Percentiles rank a stretch among this genome's conserved stretches.
Conservation (phyloP, 2,113 vertebrate genomes). For the Anolis carolinensis region DNA sequence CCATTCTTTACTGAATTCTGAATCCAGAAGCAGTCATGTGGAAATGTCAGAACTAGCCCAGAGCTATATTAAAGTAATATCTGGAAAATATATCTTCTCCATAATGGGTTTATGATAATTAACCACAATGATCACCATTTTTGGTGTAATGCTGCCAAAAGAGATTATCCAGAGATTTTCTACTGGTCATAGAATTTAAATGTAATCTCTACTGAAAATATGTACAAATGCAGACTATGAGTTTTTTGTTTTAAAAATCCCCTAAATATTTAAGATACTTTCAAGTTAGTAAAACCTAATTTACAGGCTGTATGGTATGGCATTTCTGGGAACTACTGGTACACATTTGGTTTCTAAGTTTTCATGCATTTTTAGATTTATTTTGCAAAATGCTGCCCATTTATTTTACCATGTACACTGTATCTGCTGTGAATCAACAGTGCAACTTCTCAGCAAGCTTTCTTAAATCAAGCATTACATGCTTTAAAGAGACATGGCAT, state of each 20-base stretch:
- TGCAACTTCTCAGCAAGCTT: conserved; percentile 2
- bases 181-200: conserved; percentile 1
- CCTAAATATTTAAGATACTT: background rate
- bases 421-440: background rate
- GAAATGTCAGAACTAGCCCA: conserved; percentile 22
- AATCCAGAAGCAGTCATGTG: conserved; percentile 2
- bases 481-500: background rate
- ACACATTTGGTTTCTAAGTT: background rate
- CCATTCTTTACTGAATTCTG: background rate
- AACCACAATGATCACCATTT: conserved; percentile 25
- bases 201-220: background rate
- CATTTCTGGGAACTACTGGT: background rate
- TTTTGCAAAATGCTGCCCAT: background rate
- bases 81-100: conserved; percentile 4
- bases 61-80: conserved; percentile 14
- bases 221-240: background rate
- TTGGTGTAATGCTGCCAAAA: conserved; percentile 21
- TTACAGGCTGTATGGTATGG: background rate
- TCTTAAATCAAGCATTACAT: conserved; percentile 14
- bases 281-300: background rate
- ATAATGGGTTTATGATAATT: conserved; percentile 26
- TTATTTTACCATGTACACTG: background rate
- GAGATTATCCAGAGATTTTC: conserved; percentile 24
- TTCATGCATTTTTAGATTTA: background rate
- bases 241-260: background rate